Evolutionary conservation across 1,140 invertebrate species (phyloP), one percentile per base, ranked within the genome.

Genomic region (Drosophila chauvacae): DNA sequence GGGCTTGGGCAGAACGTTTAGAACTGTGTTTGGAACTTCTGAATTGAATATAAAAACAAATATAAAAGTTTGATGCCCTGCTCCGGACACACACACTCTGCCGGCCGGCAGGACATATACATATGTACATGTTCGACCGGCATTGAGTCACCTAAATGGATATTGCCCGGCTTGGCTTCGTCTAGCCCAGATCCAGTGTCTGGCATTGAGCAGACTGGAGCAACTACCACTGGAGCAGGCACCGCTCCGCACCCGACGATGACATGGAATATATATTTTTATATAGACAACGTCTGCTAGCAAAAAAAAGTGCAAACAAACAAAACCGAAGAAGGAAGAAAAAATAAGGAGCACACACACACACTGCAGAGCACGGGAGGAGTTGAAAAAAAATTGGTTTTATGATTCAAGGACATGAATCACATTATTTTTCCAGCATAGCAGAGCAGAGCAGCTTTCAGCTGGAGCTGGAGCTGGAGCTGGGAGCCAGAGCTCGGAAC

Each of bases 371-470:
- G 48, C 71, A 63, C 28, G 30, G 77, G 65, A 85, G 77, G 85
- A 82, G 79, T 87, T 66, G 81, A 20, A 73, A 90, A 90, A 84
- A 88, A 88, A 88, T 88, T 88, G 85, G 85, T 88, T 81, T 90
- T 88, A 85, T 88, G 85, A 88, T 88, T 88, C 85, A 88, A 88
- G 85, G 85, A 88, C 85, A 90, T 88, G 85, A 88, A 88, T 88
- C 85, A 88, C 85, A 88, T 88, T 88, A 88, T 88, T 90, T 88
- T 88, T 88, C 86, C 78, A 90, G 72, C 81, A 81, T 78, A 56
- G 53, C 81, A 78, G 82, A 56, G 53, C 53, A 56, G 53, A 39
- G 20, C 53, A 26, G 53, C 50, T 33, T 51, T 51, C 50, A 37
- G 33, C 50, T 35, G 47, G 9, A 48, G n/a, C 30, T 35, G 47